Conservation (phyloP, 2,797 vertebrate species). For the Sarcoramphus papa region DNA sequence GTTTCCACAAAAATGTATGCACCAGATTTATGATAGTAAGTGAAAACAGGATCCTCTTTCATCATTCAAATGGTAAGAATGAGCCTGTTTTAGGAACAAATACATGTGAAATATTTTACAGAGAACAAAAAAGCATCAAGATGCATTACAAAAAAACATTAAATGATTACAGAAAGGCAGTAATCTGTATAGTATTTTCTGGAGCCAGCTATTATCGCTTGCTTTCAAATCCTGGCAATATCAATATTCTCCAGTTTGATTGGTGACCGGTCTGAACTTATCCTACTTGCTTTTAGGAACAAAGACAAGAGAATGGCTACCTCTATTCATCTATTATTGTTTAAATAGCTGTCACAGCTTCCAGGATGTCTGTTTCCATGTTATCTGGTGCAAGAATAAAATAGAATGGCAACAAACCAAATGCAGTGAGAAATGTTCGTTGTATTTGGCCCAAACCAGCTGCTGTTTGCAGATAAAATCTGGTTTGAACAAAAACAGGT, state of each 20-base stretch:
- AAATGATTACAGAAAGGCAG: neutral
- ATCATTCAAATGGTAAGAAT: neutral
- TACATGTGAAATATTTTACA: neutral
- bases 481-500: slow-evolving; percentile 18
- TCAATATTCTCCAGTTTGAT: slow-evolving; percentile 29
- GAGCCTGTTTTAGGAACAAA: neutral
- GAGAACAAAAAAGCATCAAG: neutral
- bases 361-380: slow-evolving; percentile 38
- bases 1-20: neutral
- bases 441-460: slow-evolving; percentile 19
- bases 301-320: slow-evolving; percentile 23
- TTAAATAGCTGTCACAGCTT: slow-evolving; percentile 54
- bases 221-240: slow-evolving; percentile 20
- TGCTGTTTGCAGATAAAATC: slow-evolving; percentile 50
- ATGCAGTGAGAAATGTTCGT: slow-evolving; percentile 37
- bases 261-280: slow-evolving; percentile 27
- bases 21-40: neutral
- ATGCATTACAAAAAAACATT: neutral
- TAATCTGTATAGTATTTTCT: neutral
- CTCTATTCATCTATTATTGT: slow-evolving; percentile 34
- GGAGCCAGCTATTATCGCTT: neutral
- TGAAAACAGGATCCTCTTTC: neutral
- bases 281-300: slow-evolving; percentile 18
- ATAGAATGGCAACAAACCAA: slow-evolving; percentile 44
- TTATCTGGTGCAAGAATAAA: slow-evolving; percentile 44